These are phyloP conservation scores for Rhamnusium bicolor DNA, from an alignment of 2,888 invertebrate genomes.

Conservation along the genomic window DNA sequence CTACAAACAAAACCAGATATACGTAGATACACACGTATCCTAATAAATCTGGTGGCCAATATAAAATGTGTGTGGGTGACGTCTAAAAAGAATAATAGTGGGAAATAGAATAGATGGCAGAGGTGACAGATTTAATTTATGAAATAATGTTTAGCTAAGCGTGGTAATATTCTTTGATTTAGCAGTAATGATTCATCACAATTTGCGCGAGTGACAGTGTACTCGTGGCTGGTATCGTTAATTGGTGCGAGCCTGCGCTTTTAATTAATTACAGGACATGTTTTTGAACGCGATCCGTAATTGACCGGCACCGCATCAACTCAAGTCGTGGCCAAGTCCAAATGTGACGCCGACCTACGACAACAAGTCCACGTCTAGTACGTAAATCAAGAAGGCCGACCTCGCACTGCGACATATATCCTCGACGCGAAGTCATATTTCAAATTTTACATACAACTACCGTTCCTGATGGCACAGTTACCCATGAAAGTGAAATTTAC, in stretches of 20 bases:
- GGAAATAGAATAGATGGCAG: slow-evolving; percentile 53
- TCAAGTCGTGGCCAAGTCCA: slow-evolving; percentile 36
- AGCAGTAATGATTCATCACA: slow-evolving; percentile 65
- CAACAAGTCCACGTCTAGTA: slow-evolving; percentile 57
- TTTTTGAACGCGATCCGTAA: slow-evolving; percentile 63
- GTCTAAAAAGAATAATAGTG: slow-evolving; percentile 52
- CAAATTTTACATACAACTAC: slow-evolving; percentile 59
- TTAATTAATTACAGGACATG: slow-evolving; percentile 64
- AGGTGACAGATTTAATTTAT: slow-evolving; percentile 58
- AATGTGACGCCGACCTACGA: slow-evolving; percentile 56
- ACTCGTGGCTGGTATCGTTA: slow-evolving; percentile 62
- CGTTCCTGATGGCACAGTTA: slow-evolving; percentile 54
- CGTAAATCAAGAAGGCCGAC: slow-evolving; percentile 59
- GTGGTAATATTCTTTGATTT: slow-evolving; percentile 62
- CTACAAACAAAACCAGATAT: neutral
- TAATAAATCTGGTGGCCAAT: neutral
- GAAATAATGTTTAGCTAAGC: slow-evolving; percentile 56
- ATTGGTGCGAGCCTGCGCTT: slow-evolving; percentile 59
- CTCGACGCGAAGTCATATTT: slow-evolving; percentile 58
- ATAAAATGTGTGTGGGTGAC: slow-evolving; percentile 38
- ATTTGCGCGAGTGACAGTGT: slow-evolving; percentile 64
- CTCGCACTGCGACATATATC: slow-evolving; percentile 54
- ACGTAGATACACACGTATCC: neutral
- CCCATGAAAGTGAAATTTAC: slow-evolving; percentile 56
- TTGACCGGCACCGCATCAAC: slow-evolving; percentile 51